Conservation (phyloP, 1,140 invertebrate genomes). For the Monochamus saltuarius region DNA sequence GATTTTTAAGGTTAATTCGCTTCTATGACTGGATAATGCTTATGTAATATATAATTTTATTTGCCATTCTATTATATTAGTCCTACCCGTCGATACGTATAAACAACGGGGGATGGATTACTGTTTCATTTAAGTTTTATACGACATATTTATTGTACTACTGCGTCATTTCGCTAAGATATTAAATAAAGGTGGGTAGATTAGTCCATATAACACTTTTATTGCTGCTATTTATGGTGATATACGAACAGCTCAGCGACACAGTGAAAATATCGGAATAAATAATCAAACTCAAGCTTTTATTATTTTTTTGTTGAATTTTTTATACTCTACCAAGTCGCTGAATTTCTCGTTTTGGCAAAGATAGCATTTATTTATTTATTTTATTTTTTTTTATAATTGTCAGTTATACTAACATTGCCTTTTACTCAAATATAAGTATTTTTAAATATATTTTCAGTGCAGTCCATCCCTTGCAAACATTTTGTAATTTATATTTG, state of each 20-base stretch:
- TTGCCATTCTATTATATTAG: slow-evolving; percentile 17
- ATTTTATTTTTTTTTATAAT: too few species aligned
- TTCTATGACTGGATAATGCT: slow-evolving; percentile 21
- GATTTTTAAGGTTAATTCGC: slow-evolving; percentile 20
- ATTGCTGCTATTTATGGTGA: not conserved
- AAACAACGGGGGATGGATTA: slow-evolving; percentile 17
- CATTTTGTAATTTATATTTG: slow-evolving; percentile 10
- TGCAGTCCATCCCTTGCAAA: slow-evolving; percentile 13
- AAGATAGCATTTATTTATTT: too few species aligned
- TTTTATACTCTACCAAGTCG: too few species aligned
- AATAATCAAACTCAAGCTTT: too few species aligned
- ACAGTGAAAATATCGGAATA: too few species aligned
- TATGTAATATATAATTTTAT: slow-evolving; percentile 30
- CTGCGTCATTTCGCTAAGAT: too few species aligned
- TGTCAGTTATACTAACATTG: not conserved
- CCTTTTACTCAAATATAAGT: not conserved
- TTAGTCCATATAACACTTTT: slow-evolving; percentile 10
- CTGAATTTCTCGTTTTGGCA: too few species aligned
- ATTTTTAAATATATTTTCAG: not conserved
- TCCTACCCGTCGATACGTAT: slow-evolving; percentile 4
- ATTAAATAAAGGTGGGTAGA: slow-evolving; percentile 1
- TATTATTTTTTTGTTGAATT: too few species aligned
- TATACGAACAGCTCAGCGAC: not conserved
- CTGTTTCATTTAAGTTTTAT: not conserved
- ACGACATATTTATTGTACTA: not conserved